Conservation (phyloP, 2,888 invertebrate species). For the Saturnia japonica region DNA sequence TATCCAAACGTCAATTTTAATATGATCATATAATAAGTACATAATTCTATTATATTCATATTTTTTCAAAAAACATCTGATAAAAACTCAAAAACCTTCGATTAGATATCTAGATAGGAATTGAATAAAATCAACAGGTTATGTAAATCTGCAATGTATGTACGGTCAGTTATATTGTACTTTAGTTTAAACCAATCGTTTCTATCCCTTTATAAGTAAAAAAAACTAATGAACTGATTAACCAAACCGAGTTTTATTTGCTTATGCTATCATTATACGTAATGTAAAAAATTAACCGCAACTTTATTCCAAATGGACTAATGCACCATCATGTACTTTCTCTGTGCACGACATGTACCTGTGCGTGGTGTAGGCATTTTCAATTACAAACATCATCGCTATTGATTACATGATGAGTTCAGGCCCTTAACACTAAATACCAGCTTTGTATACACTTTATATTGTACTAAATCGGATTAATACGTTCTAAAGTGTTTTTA, state of each 20-base stretch:
- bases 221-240: background rate
- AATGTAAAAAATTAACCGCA: conserved; percentile 10
- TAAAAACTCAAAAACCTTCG: too few species aligned
- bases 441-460: background rate
- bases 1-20: too few species aligned
- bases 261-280: conserved; percentile 1
- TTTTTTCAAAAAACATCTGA: too few species aligned
- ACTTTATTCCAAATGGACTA: conserved; percentile 2
- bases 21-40: too few species aligned
- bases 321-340: conserved; percentile 10
- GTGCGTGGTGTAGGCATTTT: conserved; percentile 4
- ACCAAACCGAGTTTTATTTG: background rate
- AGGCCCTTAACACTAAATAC: background rate
- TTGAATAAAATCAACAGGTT: background rate
- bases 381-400: conserved; percentile 6
- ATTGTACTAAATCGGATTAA: too few species aligned
- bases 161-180: background rate
- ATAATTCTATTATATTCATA: too few species aligned
- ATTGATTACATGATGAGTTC: conserved; percentile 7
- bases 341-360: conserved; percentile 17
- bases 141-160: background rate
- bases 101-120: background rate
- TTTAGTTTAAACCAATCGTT: background rate
- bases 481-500: background rate
- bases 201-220: background rate